Conservation (phyloP, 2,797 vertebrate genomes). For the Synaphobranchus kaupii region DNA sequence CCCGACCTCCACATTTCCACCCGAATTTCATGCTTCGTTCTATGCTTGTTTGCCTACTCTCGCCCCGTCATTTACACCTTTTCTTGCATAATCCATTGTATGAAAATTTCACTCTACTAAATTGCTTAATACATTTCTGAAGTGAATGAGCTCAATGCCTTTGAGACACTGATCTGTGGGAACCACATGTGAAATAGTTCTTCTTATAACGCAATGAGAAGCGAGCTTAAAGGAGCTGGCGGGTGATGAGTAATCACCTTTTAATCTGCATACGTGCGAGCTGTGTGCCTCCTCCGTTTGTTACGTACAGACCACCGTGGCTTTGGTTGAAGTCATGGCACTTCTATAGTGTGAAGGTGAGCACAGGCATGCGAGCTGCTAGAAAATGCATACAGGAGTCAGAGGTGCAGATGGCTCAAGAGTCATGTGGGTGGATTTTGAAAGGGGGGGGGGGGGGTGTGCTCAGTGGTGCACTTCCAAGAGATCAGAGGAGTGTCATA, state of each 20-base stretch:
- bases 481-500: slow-evolving; percentile 4
- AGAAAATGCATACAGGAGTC: background rate
- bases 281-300: background rate
- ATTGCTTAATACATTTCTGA: too few relatives aligned
- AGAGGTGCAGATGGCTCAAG: background rate
- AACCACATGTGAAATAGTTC: too few relatives aligned
- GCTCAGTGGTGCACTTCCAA: background rate
- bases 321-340: background rate
- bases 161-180: too few relatives aligned
- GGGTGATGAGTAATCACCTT: background rate
- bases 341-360: background rate
- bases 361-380: background rate
- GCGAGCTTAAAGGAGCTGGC: background rate
- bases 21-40: background rate
- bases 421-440: background rate
- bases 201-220: background rate
- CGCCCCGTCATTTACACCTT: background rate
- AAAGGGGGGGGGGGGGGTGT: background rate
- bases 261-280: background rate
- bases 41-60: background rate
- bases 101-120: too few relatives aligned
- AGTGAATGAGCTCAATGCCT: too few relatives aligned
- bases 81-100: too few relatives aligned
- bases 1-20: too few relatives aligned
- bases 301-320: background rate